Evolutionary conservation across 2,113 vertebrate species (phyloP).

Genomic region (Hippocampus zosterae): DNA sequence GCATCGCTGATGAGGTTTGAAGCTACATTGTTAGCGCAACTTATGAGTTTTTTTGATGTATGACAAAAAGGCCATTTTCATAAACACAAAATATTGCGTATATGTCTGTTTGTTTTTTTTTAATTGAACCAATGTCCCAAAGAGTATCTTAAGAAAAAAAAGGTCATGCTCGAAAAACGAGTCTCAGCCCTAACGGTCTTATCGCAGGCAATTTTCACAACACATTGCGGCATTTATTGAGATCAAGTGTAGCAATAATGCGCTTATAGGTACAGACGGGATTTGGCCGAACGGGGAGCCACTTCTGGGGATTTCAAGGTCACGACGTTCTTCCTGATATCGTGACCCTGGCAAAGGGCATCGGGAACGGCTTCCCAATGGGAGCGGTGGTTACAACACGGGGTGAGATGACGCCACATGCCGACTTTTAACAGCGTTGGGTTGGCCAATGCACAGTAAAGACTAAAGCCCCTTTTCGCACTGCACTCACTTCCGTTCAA

Average conservation of each 20-base stretch:
- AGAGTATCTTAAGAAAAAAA: too few species aligned
- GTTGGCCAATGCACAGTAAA: not conserved
- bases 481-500: too few species aligned
- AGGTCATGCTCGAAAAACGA: not conserved
- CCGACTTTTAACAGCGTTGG: not conserved
- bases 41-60: not conserved
- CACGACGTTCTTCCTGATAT: conserved; percentile 88
- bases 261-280: conserved; percentile 87
- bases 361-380: conserved; percentile 97
- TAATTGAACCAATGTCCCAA: too few species aligned
- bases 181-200: not conserved
- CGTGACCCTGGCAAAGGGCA: conserved; percentile 91
- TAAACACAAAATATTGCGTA: too few species aligned
- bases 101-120: too few species aligned
- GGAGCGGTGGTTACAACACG: conserved; percentile 86
- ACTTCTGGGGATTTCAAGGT: conserved; percentile 93
- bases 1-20: conserved; percentile 88
- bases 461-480: not conserved
- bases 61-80: too few species aligned
- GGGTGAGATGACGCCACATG: conserved; percentile 65
- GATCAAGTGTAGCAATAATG: not conserved
- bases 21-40: not conserved
- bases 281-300: conserved; percentile 86
- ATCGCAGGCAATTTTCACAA: too few species aligned
- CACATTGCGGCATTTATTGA: not conserved